Percentiles rank a stretch among this genome's conserved stretches.
These are phyloP conservation scores for Gastrophysa polygoni DNA, from an alignment of 2,888 invertebrate genomes.

Conservation along the genomic window DNA sequence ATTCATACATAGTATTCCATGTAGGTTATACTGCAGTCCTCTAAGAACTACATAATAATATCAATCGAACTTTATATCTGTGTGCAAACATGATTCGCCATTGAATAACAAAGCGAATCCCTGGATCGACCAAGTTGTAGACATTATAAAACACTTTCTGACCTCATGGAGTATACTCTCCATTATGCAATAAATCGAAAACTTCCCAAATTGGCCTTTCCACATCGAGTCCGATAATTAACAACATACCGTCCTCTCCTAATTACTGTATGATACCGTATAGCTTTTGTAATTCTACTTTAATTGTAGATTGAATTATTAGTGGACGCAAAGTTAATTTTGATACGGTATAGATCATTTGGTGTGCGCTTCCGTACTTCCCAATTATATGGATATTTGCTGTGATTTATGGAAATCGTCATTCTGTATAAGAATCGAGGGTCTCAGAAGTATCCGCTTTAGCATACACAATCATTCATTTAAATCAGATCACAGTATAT, in stretches of 20 bases:
- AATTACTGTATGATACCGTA: constrained; percentile 35
- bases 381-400: constrained; percentile 34
- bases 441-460: too few relatives aligned
- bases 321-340: constrained; percentile 38
- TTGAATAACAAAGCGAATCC: not conserved
- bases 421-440: too few relatives aligned
- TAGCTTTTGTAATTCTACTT: constrained; percentile 38
- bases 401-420: constrained; percentile 23
- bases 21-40: too few relatives aligned
- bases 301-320: constrained; percentile 37
- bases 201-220: constrained; percentile 22
- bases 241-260: constrained; percentile 31
- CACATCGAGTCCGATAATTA: constrained; percentile 31
- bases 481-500: too few relatives aligned
- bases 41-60: too few relatives aligned
- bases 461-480: too few relatives aligned
- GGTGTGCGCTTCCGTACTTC: constrained; percentile 13
- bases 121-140: not conserved
- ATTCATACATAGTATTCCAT: too few relatives aligned
- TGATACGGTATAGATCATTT: constrained; percentile 35
- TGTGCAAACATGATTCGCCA: too few relatives aligned
- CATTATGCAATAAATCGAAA: constrained; percentile 22
- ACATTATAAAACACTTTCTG: not conserved
- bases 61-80: too few relatives aligned
- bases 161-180: not conserved